These are phyloP conservation scores for Periophthalmodon schlosseri DNA, from an alignment of 2,113 vertebrate genomes.

Conservation along the genomic window DNA sequence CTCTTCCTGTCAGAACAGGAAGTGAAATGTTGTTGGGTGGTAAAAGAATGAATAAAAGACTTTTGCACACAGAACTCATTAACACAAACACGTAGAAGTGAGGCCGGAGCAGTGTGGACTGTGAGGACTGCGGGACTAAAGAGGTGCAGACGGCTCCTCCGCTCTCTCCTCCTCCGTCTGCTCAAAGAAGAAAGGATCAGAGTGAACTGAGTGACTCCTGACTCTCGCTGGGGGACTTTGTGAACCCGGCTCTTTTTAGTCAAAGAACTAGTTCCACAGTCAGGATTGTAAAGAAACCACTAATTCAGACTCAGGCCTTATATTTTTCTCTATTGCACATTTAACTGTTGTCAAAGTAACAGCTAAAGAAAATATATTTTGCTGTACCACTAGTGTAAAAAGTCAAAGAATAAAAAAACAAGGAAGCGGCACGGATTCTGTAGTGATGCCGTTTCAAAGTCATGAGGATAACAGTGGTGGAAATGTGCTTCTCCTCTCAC, in stretches of 20 bases:
- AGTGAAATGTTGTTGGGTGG: conserved; percentile 56
- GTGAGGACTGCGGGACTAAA: conserved; percentile 73
- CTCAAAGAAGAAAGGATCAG: conserved; percentile 52
- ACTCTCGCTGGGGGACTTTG: conserved; percentile 82
- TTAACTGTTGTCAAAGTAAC: conserved; percentile 97
- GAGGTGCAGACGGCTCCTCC: conserved; percentile 66
- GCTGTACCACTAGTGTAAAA: conserved; percentile 99
- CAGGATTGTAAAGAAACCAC: conserved; percentile 91
- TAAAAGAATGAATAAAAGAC: conserved; percentile 55
- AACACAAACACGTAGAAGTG: conserved; percentile 73
- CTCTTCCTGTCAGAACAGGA: conserved; percentile 61
- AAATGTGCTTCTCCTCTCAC: conserved; percentile 85
- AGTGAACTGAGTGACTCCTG: conserved; percentile 70
- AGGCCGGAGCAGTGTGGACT: conserved; percentile 87
- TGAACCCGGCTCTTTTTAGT: conserved; percentile 85
- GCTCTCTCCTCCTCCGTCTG: conserved; percentile 79
- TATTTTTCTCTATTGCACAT: conserved; percentile 99
- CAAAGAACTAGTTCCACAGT: conserved; percentile 84
- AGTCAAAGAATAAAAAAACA: conserved; percentile 52
- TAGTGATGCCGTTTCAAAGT: conserved; percentile 88
- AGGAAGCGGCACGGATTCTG: conserved; percentile 86
- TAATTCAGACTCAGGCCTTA: conserved; percentile 99
- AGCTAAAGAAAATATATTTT: conserved; percentile 99
- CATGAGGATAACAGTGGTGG: conserved; percentile 86
- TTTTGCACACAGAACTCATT: conserved; percentile 69